Evolutionary conservation across 64 coral and sea anemone genomes (phyloP), one percentile per base, ranked within the genome.

Genomic region (Pachyseris speciosa): DNA sequence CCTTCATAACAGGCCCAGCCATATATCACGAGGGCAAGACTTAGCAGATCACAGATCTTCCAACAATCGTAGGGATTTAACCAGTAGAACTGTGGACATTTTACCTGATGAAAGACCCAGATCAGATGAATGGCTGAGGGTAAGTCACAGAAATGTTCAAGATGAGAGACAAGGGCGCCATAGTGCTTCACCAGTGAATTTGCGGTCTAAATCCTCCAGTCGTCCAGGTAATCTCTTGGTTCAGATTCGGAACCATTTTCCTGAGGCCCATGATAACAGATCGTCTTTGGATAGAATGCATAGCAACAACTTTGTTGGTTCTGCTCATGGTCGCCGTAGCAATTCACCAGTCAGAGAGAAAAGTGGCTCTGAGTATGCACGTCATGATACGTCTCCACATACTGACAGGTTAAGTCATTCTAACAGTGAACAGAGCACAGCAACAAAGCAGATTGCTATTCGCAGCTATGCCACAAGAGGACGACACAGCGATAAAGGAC

Each of bases 91-190:
- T 31, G 13, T 27, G 51, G 16, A 20, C 29, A 16, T 27, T 24
- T 58, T 34, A 13, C 0, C 27, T n/a, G 75, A 57, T 1, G 77
- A 61, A 10, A 81, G 77, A 27, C 53, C 53, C n/a, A 36, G 52
- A 13, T 61, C 51, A 81, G 77, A 81, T 60, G 53, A 81, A 37
- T 81, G 77, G 77, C 5, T 81, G 20, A 63, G 30, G 7, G 34
- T 9, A 10, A 32, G 7, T 41, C 33, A 34, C 5, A 38, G 20
- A 26, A 19, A 27, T 74, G 8, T 74, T 74, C 8, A n/a, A n/a
- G 0, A 69, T 1, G 34, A 75, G 16, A 41, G n/a, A 26, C 7
- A 20, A 81, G 33, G 36, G 57, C 22, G 48, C 19, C 36, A 40
- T 39, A 53, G 52, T 29, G 31, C 34, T 37, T 28, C 77, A 20